These are phyloP conservation scores for Elaphurus davidianus DNA, from an alignment of 2,113 vertebrate genomes.

Conservation along the genomic window DNA sequence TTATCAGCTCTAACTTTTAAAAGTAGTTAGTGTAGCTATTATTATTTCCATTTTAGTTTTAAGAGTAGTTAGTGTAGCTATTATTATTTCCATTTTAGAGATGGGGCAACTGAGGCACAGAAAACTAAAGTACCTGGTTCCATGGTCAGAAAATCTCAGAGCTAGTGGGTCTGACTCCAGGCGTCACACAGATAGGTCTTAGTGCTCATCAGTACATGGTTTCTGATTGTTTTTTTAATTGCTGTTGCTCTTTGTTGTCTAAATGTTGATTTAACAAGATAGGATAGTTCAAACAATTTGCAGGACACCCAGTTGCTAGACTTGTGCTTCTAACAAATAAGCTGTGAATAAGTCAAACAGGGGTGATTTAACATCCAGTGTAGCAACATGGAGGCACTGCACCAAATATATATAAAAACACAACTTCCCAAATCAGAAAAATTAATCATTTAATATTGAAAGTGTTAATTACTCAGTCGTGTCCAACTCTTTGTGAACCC, in stretches of 20 bases:
- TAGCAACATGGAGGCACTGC: not conserved
- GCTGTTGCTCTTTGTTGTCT: not conserved
- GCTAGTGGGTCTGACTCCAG: not conserved
- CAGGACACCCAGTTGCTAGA: too few species aligned
- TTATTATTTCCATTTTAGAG: not conserved
- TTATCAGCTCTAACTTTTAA: not conserved
- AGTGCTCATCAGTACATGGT: not conserved
- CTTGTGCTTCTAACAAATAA: not conserved
- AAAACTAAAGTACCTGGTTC: not conserved
- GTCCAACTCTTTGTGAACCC: not conserved
- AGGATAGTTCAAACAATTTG: not conserved
- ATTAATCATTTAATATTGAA: not conserved
- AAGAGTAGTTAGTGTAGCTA: not conserved
- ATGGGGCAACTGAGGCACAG: not conserved
- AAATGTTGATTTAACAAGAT: not conserved
- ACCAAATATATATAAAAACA: not conserved
- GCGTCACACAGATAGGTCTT: not conserved
- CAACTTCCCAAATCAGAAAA: not conserved
- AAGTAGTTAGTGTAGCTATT: not conserved
- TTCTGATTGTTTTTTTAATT: not conserved
- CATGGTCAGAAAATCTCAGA: not conserved
- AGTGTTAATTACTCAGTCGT: not conserved
- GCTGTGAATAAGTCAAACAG: not conserved
- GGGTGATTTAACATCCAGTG: not conserved
- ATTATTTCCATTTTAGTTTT: not conserved